Conservation (phyloP, 2,797 vertebrate species). For the Premnoplex brunnescens region DNA sequence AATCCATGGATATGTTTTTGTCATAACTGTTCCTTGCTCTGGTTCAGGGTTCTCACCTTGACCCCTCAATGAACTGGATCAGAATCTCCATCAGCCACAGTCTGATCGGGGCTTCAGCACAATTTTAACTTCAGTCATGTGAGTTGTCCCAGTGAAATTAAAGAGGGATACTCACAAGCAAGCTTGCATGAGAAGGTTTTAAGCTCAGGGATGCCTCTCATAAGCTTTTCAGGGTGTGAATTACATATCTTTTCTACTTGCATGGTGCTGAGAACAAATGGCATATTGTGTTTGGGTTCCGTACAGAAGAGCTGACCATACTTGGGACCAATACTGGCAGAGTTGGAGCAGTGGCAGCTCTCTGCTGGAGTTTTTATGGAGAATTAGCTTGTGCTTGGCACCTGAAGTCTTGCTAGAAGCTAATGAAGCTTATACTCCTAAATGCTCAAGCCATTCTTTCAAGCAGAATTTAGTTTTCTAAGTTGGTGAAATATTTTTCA, state of each 20-base stretch:
- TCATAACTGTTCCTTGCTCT: not conserved
- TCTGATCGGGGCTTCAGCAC: not conserved
- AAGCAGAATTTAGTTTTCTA: not conserved
- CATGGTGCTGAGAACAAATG: not conserved
- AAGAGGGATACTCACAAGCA: not conserved
- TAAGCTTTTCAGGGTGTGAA: not conserved
- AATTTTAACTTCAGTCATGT: not conserved
- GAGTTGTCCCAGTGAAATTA: not conserved
- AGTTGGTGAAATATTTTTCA: constrained; percentile 3
- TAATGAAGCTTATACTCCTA: not conserved
- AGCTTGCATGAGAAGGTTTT: not conserved
- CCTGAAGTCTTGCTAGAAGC: not conserved
- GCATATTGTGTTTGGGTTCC: accelerated
- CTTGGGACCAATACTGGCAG: not conserved
- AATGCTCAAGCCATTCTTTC: not conserved
- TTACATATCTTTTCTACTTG: not conserved
- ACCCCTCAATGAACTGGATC: not conserved
- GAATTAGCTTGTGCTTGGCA: not conserved
- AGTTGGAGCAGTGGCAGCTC: not conserved
- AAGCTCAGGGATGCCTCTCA: not conserved
- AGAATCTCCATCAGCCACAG: not conserved
- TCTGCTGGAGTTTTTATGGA: not conserved
- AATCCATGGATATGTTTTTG: not conserved
- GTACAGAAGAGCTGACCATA: not conserved
- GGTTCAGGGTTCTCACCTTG: constrained; percentile 9